phyloP scores from a whole-genome alignment of 2,888 invertebrate species.

The Gandaritis pyraliata region DNA sequence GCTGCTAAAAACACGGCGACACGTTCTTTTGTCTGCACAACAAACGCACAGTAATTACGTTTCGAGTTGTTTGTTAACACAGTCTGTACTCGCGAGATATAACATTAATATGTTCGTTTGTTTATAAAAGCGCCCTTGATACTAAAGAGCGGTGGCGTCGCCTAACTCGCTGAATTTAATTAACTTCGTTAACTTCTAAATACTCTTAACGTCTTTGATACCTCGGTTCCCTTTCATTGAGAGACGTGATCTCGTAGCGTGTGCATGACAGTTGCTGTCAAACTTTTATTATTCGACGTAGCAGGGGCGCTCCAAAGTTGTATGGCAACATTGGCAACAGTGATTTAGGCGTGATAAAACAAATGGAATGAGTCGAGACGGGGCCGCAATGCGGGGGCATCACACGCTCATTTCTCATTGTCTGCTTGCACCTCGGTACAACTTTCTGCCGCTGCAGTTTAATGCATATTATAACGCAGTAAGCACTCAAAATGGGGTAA shows the following conservation, averaged over 20 bases:
- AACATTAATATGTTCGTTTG: slow-evolving; percentile 78
- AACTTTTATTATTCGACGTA: slow-evolving; percentile 72
- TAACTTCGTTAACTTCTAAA: slow-evolving; percentile 84
- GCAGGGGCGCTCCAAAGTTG: slow-evolving; percentile 63
- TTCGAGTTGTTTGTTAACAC: slow-evolving; percentile 66
- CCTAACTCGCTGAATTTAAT: slow-evolving; percentile 81
- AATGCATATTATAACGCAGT: slow-evolving; percentile 82
- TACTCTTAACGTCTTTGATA: slow-evolving; percentile 84
- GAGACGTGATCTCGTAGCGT: slow-evolving; percentile 69
- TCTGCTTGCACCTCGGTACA: slow-evolving; percentile 71
- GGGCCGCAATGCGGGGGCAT: slow-evolving; percentile 79
- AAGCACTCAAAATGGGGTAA: slow-evolving; percentile 76
- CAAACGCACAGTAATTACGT: slow-evolving; percentile 70
- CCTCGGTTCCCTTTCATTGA: slow-evolving; percentile 76
- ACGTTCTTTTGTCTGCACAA: slow-evolving; percentile 57
- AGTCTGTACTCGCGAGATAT: slow-evolving; percentile 74
- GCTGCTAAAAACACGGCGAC: slow-evolving; percentile 40
- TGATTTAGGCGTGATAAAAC: slow-evolving; percentile 81
- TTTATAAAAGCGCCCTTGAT: slow-evolving; percentile 79
- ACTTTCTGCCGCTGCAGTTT: slow-evolving; percentile 77
- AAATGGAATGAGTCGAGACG: slow-evolving; percentile 70
- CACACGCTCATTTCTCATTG: slow-evolving; percentile 81
- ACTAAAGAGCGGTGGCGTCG: slow-evolving; percentile 74
- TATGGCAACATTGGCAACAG: slow-evolving; percentile 78
- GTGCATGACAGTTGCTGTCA: slow-evolving; percentile 77